Percentiles rank a stretch among this genome's conserved stretches.
Evolutionary conservation across 2,797 vertebrate species (phyloP).

Genomic region (Neomorphus geoffroyi): DNA sequence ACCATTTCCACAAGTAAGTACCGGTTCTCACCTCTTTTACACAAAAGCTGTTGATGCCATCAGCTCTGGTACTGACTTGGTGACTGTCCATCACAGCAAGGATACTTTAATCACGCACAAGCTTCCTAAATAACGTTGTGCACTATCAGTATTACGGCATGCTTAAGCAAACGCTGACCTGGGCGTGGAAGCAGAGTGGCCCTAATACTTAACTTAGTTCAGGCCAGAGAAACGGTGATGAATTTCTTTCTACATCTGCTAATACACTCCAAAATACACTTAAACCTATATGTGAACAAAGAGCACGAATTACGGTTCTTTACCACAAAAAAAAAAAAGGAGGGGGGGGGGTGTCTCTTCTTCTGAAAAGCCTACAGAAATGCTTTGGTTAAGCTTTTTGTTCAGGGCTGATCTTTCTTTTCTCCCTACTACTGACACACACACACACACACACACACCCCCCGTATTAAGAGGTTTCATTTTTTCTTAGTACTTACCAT

Average conservation of each 20-base stretch:
- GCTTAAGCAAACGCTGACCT: fast-evolving
- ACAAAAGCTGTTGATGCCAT: fast-evolving
- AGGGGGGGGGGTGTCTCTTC: neutral
- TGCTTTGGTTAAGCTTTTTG: neutral
- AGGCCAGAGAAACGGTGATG: neutral
- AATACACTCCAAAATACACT: neutral
- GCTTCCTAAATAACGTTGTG: neutral
- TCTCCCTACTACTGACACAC: conserved; percentile 10
- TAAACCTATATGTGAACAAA: neutral
- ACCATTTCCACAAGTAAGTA: neutral
- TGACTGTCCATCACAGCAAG: neutral
- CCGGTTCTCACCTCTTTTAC: neutral
- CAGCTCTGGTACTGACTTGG: neutral
- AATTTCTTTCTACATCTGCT: neutral
- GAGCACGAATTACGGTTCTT: neutral
- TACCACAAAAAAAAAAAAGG: neutral
- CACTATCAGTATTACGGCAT: fast-evolving
- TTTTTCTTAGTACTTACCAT: conserved; percentile 70
- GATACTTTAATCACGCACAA: neutral
- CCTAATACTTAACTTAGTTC: fast-evolving
- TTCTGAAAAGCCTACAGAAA: conserved; percentile 13
- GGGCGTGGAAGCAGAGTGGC: fast-evolving
- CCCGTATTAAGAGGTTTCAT: conserved; percentile 62
- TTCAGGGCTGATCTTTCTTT: conserved; percentile 1
- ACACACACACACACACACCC: too few relatives aligned